A percentile compares a stretch with the other conserved stretches of the same genome.
These are phyloP conservation scores for Drosophila parthenogenetica DNA, from an alignment of 2,888 invertebrate species.

Conservation along the genomic window DNA sequence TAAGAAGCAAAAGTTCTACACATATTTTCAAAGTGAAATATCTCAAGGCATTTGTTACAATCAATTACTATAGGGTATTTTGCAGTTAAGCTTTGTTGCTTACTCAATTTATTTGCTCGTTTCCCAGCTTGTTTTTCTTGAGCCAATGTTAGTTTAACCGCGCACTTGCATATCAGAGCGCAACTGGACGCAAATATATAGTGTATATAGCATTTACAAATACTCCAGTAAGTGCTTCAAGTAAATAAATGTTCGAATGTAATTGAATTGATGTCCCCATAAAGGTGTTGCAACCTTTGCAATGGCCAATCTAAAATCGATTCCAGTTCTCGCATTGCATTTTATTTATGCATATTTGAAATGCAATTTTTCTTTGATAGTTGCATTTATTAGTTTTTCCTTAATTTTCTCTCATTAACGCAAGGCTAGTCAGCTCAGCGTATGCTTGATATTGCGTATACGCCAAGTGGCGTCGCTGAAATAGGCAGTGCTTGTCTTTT, in stretches of 20 bases:
- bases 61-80: slow-evolving; percentile 8
- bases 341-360: slow-evolving; percentile 46
- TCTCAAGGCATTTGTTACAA: too few relatives aligned
- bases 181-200: slow-evolving; percentile 27
- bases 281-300: slow-evolving; percentile 3
- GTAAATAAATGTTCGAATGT: slow-evolving; percentile 30
- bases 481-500: slow-evolving; percentile 34
- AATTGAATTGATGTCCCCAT: slow-evolving; percentile 42
- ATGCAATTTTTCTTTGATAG: slow-evolving; percentile 11
- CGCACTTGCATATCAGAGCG: slow-evolving; percentile 34
- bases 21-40: not conserved
- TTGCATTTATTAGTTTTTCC: slow-evolving; percentile 19
- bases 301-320: slow-evolving; percentile 26
- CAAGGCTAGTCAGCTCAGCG: slow-evolving; percentile 6
- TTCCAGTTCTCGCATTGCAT: slow-evolving; percentile 25
- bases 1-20: not conserved
- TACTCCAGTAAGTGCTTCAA: slow-evolving; percentile 10
- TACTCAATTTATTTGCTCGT: slow-evolving; percentile 23
- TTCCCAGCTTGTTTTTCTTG: slow-evolving; percentile 49
- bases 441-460: slow-evolving; percentile 36
- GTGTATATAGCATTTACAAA: slow-evolving; percentile 16
- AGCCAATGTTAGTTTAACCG: slow-evolving; percentile 48
- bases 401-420: slow-evolving; percentile 40
- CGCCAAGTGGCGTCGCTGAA: slow-evolving; percentile 12
- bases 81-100: not conserved